A percentile compares a stretch with the other conserved stretches of the same genome.
These are phyloP conservation scores for Adelognathus sp. DNA, from an alignment of 2,888 invertebrate species.

Conservation along the genomic window DNA sequence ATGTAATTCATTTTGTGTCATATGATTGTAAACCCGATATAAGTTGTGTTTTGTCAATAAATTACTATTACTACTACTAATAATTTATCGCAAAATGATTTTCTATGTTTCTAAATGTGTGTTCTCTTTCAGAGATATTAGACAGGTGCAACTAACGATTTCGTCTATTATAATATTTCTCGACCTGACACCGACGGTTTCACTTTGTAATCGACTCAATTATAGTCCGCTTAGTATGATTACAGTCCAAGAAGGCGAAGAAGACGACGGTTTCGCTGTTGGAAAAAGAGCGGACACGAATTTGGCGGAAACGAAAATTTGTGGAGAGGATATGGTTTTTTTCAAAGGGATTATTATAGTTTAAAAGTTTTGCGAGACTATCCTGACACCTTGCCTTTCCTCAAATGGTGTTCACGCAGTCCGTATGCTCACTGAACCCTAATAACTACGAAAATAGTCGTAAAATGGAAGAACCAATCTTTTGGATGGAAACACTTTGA, in stretches of 20 bases:
- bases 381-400: background rate
- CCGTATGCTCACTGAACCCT: background rate
- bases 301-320: slow-evolving; percentile 17
- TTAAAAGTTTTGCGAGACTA: background rate
- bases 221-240: slow-evolving; percentile 72
- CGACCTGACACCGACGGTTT: slow-evolving; percentile 36
- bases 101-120: no score
- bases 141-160: slow-evolving; percentile 26
- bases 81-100: background rate
- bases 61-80: no score
- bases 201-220: slow-evolving; percentile 68
- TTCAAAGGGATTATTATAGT: background rate
- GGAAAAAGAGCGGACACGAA: background rate
- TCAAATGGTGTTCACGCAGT: slow-evolving; percentile 9
- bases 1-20: no score
- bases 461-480: background rate
- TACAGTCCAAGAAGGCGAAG: slow-evolving; percentile 13
- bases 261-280: background rate
- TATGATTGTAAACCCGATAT: no score
- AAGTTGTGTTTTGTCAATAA: no score
- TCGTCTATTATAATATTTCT: slow-evolving; percentile 24
- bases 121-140: slow-evolving; percentile 39
- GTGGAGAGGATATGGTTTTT: background rate
- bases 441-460: background rate
- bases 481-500: background rate